phyloP scores from a whole-genome alignment of 2,113 vertebrate genomes.

The Alectura lathami region DNA sequence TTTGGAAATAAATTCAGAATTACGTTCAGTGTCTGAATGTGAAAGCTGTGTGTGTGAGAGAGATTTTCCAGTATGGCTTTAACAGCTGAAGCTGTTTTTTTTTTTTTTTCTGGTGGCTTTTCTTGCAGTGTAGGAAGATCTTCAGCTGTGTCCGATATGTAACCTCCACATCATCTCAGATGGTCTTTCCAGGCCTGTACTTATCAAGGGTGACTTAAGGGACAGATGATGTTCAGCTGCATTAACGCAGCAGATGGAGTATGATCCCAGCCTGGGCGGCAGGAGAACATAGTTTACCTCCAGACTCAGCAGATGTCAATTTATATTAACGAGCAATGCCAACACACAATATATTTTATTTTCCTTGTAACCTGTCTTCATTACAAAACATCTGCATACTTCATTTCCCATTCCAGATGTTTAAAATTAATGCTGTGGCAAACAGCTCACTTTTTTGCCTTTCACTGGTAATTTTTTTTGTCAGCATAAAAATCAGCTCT shows the following conservation, averaged over 20 bases:
- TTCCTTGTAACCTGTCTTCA: conserved; percentile 65
- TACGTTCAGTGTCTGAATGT: neutral
- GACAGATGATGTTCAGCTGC: conserved; percentile 40
- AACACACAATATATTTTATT: conserved; percentile 48
- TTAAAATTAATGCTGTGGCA: neutral
- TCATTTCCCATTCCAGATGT: conserved; percentile 27
- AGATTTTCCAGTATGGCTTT: neutral
- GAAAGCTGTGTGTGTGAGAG: neutral
- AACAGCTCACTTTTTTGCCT: neutral
- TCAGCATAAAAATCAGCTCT: conserved; percentile 15
- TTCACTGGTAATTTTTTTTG: conserved; percentile 13
- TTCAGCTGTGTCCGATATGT: neutral
- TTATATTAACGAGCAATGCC: conserved; percentile 64
- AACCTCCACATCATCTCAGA: neutral
- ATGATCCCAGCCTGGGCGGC: conserved; percentile 21
- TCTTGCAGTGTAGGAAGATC: neutral
- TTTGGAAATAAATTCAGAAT: conserved; percentile 37
- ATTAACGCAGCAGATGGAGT: conserved; percentile 36
- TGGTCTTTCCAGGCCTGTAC: neutral
- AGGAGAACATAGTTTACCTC: conserved; percentile 40
- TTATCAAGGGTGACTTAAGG: conserved; percentile 33
- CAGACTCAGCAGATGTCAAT: conserved; percentile 63
- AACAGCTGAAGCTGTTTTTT: neutral
- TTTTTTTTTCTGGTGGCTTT: neutral
- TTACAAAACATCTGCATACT: conserved; percentile 49